Evolutionary conservation across 2,113 vertebrate genomes (phyloP).

Genomic region (Macrotis lagotis): DNA sequence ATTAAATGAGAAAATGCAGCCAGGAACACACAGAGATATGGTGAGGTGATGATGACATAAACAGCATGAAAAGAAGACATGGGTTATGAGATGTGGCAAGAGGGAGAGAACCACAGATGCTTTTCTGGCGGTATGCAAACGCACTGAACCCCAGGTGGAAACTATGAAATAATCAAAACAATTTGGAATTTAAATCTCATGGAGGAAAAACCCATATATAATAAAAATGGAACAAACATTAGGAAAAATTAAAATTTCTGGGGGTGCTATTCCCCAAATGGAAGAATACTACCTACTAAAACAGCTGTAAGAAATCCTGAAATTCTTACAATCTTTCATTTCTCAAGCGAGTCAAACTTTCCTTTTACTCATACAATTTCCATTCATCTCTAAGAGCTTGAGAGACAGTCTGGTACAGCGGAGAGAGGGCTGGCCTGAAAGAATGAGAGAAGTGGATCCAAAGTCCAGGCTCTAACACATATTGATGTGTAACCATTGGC

Average conservation of each 20-base stretch:
- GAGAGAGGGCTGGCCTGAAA: not conserved
- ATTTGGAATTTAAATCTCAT: slow-evolving; percentile 62
- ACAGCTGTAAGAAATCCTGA: slow-evolving; percentile 66
- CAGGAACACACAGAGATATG: slow-evolving; percentile 42
- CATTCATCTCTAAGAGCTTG: slow-evolving; percentile 42
- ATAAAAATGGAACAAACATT: slow-evolving; percentile 52
- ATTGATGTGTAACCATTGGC: not conserved
- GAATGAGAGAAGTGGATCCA: not conserved
- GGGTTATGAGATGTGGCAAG: slow-evolving; percentile 39
- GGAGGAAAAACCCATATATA: slow-evolving; percentile 50
- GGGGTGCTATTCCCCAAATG: slow-evolving; percentile 55
- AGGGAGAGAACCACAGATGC: slow-evolving; percentile 10
- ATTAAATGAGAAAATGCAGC: slow-evolving; percentile 57
- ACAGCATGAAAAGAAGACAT: slow-evolving; percentile 51
- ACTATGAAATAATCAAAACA: slow-evolving; percentile 63
- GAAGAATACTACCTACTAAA: slow-evolving; percentile 54
- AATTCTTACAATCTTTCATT: slow-evolving; percentile 36
- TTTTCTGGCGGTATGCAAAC: slow-evolving; percentile 46
- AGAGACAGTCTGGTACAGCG: not conserved
- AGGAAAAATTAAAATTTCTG: slow-evolving; percentile 61
- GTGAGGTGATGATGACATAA: slow-evolving; percentile 61
- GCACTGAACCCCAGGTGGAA: slow-evolving; percentile 61
- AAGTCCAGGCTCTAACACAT: not conserved
- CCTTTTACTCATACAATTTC: slow-evolving; percentile 43
- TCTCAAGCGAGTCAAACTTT: slow-evolving; percentile 45